Evolutionary conservation across 2,113 vertebrate species (phyloP), one percentile per base, ranked within the genome.

Genomic region (Xiphophorus hellerii): DNA sequence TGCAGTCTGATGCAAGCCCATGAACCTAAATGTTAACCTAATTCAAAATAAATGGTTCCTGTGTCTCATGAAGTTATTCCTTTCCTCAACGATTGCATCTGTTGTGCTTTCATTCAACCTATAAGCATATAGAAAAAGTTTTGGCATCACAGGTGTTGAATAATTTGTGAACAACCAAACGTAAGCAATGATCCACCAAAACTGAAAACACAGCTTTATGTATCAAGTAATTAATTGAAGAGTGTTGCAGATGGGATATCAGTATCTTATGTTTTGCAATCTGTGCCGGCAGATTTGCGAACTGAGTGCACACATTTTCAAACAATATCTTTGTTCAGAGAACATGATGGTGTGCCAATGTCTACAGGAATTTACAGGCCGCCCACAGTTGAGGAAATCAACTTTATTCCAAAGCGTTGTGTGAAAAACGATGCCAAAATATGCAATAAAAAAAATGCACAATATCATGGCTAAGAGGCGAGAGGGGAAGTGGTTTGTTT

Each of bases 191-290:
- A 69, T 51, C 66, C 39, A 22, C 25, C 39, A n/a, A 63, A 69
- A 39, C 20, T 44, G 61, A 37, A 35, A 64, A 28, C 61, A 17
- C 63, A 60, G 62, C 62, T 62, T 27, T 22, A 11, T 22, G 22
- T 39, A 27, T 30, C 4, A 54, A 60, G 10, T 2, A 42, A 54
- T 29, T 22, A 22, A 11, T 35, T 60, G 69, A 51, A 33, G 9
- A 74, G 54, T 48, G 13, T 20, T 20, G 20, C 63, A 74, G 39
- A 73, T 73, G 71, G 71, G 30, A 65, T 42, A 48, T 73, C 42
- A 15, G 1, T 64, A 29, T 73, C 71, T 73, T 73, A 73, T 73
- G 71, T 48, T 73, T 35, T n/a, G 61, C 71, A 73, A 63, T 73
- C 71, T 73, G 71, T 51, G 62, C 71, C 13, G 15, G 25, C 71